Conservation (phyloP, 2,797 vertebrate genomes). For the Myotis pilosus region DNA sequence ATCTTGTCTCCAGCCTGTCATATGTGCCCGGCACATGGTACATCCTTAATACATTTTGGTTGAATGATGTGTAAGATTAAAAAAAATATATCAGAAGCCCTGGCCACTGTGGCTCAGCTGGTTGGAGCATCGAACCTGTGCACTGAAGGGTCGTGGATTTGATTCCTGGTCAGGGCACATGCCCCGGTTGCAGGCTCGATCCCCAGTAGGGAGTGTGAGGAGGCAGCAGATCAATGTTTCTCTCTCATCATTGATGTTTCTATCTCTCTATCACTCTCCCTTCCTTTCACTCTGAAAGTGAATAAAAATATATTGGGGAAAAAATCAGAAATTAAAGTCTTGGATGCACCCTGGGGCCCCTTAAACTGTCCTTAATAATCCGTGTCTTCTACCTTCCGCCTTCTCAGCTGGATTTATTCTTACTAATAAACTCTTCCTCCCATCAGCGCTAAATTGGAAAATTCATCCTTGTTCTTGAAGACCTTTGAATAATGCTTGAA, state of each 20-base stretch:
- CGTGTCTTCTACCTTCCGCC: background rate
- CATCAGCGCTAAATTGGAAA: background rate
- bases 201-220: too few relatives aligned
- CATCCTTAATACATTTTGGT: background rate
- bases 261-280: too few relatives aligned
- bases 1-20: background rate
- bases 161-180: too few relatives aligned
- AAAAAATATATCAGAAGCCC: background rate
- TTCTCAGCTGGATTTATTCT: slow-evolving; percentile 38
- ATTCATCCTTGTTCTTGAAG: slow-evolving; percentile 42
- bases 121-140: too few relatives aligned
- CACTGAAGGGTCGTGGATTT: too few relatives aligned
- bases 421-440: background rate
- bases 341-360: background rate
- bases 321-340: background rate
- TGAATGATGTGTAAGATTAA: background rate
- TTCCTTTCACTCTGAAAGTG: too few relatives aligned
- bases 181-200: too few relatives aligned
- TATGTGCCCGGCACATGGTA: background rate
- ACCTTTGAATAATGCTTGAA: slow-evolving; percentile 46
- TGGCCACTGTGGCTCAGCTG: too few relatives aligned
- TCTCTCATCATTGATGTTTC: too few relatives aligned
- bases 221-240: too few relatives aligned
- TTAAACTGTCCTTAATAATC: background rate
- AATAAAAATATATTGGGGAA: too few relatives aligned